Percentiles rank a stretch among this genome's conserved stretches.
phyloP scores from a whole-genome alignment of 2,797 vertebrate genomes.

The Chloroceryle inda region DNA sequence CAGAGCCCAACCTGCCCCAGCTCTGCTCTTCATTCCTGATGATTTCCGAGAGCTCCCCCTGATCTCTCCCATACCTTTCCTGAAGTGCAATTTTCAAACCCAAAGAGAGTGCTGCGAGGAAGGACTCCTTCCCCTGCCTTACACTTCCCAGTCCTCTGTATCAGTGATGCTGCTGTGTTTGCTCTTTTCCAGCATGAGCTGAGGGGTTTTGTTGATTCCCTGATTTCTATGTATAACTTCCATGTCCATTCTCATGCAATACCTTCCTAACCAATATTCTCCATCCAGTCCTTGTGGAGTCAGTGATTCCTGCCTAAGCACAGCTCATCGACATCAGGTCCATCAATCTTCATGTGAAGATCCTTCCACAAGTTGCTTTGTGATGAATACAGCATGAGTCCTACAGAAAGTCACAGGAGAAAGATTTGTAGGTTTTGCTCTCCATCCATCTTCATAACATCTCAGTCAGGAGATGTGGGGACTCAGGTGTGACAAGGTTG shows the following conservation, averaged over 20 bases:
- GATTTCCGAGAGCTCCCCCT: neutral
- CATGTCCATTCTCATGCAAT: neutral
- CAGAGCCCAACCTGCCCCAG: neutral
- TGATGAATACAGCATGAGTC: neutral
- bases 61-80: neutral
- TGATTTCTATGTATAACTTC: neutral
- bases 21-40: neutral
- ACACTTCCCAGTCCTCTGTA: neutral
- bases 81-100: neutral
- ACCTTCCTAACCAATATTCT: neutral
- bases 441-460: accelerated
- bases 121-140: neutral
- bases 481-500: accelerated
- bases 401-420: neutral
- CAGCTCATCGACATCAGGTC: neutral
- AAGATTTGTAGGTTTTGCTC: neutral
- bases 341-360: neutral
- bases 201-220: neutral
- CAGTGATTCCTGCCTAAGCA: neutral
- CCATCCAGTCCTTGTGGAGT: neutral
- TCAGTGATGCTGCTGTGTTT: neutral
- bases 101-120: neutral
- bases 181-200: neutral
- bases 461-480: neutral
- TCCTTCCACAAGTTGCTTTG: neutral